Evolutionary conservation across 37 sponge, comb jelly and placozoan genomes (phyloP), one percentile per base, ranked within the genome.

Genomic region (Beroe forskalii): DNA sequence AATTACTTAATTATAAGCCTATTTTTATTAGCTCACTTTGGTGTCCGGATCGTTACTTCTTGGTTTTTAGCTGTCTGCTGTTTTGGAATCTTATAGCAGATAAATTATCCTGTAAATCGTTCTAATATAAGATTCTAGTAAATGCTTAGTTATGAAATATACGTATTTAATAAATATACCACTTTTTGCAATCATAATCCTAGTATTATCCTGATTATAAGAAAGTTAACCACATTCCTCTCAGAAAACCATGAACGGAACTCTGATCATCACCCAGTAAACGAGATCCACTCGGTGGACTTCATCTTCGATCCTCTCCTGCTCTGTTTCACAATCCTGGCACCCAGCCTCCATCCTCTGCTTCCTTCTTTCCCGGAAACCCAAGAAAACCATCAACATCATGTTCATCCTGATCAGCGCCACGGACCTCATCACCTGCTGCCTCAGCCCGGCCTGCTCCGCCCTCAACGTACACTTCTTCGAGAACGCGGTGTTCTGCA

Each of bases 281-380:
- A 55, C 9, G 17, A 9, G 60, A 27, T 64, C 30, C 14, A 4
- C 66, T 64, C 66, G 4, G 72, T 69, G 3, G 72, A 36, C 19
- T 3, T 43, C 40, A 23, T 80, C 1, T 44, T 80, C 22, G 86
- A 37, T 22, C 3, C 55, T 80, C 44, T 80, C 86, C n/a, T 80
- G 25, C 23, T 80, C 44, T 80, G 44, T 37, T 44, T 44, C 25
- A 2, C 42, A 19, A 44, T 80, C 55, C 48, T n/a, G n/a, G 42
- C 86, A 3, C n/a, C 86, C 86, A 80, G 44, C 86, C 28, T 80
- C 86, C 86, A 25, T 80, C 86, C 42, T 80, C 55, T 80, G 86
- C 40, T 25, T 80, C 40, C 43, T 80, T 2, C 42, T 17, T 1
- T 35, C 37, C 1, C 55, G 55, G 12, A 80, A 44, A 48, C 44